Percentiles rank a stretch among this genome's conserved stretches.
Conservation (phyloP, 2,888 invertebrate genomes). For the Hanleya hanleyi region DNA sequence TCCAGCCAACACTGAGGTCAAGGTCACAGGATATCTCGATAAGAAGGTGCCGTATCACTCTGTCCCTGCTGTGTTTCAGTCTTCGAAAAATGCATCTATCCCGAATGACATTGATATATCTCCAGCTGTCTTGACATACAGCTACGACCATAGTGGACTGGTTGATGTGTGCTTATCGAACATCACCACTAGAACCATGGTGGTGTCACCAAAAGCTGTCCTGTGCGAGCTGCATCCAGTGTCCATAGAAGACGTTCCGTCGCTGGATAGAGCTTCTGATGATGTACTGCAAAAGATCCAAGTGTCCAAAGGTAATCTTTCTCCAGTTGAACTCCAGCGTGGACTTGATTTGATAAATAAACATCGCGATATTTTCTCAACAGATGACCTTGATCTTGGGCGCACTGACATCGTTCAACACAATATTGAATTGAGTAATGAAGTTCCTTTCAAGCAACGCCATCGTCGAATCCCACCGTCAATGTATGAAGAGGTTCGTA, state of each 20-base stretch:
- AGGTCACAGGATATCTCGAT: conserved; percentile 21
- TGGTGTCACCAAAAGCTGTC: conserved; percentile 23
- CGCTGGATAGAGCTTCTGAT: too few species aligned
- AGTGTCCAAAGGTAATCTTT: too few species aligned
- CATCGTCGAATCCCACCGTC: conserved; percentile 15
- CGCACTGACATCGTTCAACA: conserved; percentile 1
- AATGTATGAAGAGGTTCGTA: conserved; percentile 14
- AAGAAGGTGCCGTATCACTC: conserved; percentile 19
- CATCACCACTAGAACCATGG: conserved; percentile 26
- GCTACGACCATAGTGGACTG: conserved; percentile 1
- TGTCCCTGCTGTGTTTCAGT: conserved; percentile 29
- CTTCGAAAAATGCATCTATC: conserved; percentile 17
- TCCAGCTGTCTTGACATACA: conserved; percentile 20
- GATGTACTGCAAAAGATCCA: too few species aligned
- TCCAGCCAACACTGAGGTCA: conserved; percentile 21
- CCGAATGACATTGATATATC: conserved; percentile 32
- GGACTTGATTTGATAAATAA: not conserved
- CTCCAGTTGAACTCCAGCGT: not conserved
- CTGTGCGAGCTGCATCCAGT: too few species aligned
- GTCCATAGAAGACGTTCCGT: too few species aligned
- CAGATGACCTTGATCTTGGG: conserved; percentile 9
- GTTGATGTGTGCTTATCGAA: too few species aligned
- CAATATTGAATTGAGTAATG: conserved; percentile 11
- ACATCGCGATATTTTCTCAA: conserved; percentile 16
- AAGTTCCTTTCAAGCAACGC: conserved; percentile 11